These are phyloP conservation scores for Lasioglossum calceatum DNA, from an alignment of 2,888 invertebrate species.

Conservation along the genomic window DNA sequence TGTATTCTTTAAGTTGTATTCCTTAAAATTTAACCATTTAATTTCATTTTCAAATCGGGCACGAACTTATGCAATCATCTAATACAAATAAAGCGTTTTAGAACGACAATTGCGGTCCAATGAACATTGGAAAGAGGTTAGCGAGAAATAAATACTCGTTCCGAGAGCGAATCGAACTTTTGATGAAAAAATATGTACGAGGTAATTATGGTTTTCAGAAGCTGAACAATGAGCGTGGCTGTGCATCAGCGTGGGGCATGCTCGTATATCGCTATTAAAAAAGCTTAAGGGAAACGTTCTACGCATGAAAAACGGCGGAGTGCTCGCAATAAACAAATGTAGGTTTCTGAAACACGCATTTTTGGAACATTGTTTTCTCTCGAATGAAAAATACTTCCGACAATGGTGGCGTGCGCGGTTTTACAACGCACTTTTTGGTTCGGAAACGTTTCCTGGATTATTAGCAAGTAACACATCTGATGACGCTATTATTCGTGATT, in stretches of 20 bases:
- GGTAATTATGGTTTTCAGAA: neutral
- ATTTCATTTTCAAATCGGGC: too few relatives aligned
- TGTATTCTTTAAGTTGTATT: too few relatives aligned
- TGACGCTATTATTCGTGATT: neutral
- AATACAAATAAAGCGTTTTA: neutral
- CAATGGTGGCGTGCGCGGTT: neutral
- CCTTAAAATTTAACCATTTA: too few relatives aligned
- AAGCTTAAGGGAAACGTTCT: constrained; percentile 8
- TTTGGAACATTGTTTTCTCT: neutral
- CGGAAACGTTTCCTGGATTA: neutral
- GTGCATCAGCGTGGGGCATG: neutral
- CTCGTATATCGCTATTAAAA: constrained; percentile 2
- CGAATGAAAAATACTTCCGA: neutral
- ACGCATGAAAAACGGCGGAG: neutral
- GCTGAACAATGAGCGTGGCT: neutral
- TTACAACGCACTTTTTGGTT: neutral
- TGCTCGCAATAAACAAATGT: constrained; percentile 3
- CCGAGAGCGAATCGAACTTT: neutral
- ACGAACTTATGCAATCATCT: too few relatives aligned
- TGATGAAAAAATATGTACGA: neutral
- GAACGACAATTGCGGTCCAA: neutral
- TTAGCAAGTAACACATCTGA: neutral
- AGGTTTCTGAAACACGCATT: neutral
- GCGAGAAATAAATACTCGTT: neutral
- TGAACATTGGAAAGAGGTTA: neutral